Percentiles rank a stretch among this genome's conserved stretches.
Evolutionary conservation across 2,888 invertebrate species (phyloP).

Genomic region (Leptogaster cylindrica): DNA sequence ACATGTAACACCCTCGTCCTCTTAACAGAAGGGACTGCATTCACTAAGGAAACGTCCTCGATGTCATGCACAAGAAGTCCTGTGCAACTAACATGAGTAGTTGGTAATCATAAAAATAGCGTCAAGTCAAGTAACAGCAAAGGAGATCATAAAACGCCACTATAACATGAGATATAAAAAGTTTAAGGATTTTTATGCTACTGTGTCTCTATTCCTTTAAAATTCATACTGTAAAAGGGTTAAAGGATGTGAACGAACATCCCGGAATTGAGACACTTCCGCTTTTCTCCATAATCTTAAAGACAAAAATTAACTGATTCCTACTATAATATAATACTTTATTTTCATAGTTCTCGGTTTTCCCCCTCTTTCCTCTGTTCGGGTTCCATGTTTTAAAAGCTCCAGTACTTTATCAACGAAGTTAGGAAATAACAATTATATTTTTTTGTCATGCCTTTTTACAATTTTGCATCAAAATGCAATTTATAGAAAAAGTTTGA

Average conservation of each 20-base stretch:
- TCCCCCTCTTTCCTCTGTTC: too few relatives aligned
- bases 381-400: too few relatives aligned
- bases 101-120: constrained; percentile 39
- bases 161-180: constrained; percentile 16
- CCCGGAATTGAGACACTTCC: constrained; percentile 33
- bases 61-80: constrained; percentile 35
- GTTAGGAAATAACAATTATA: too few relatives aligned
- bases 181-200: constrained; percentile 30
- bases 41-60: constrained; percentile 5
- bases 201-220: constrained; percentile 8
- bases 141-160: constrained; percentile 18
- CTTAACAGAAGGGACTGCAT: not conserved
- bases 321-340: too few relatives aligned
- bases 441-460: too few relatives aligned
- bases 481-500: too few relatives aligned
- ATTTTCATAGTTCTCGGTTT: too few relatives aligned
- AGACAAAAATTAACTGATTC: constrained; percentile 26
- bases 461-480: too few relatives aligned
- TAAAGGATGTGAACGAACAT: too few relatives aligned
- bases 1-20: not conserved
- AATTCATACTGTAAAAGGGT: constrained; percentile 7
- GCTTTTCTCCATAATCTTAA: constrained; percentile 1
- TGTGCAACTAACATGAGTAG: constrained; percentile 38
- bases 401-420: too few relatives aligned
- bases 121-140: constrained; percentile 36